Percentiles rank a stretch among this genome's conserved stretches.
These are phyloP conservation scores for Dryoscopus gambensis DNA, from an alignment of 2,113 vertebrate genomes.

Conservation along the genomic window DNA sequence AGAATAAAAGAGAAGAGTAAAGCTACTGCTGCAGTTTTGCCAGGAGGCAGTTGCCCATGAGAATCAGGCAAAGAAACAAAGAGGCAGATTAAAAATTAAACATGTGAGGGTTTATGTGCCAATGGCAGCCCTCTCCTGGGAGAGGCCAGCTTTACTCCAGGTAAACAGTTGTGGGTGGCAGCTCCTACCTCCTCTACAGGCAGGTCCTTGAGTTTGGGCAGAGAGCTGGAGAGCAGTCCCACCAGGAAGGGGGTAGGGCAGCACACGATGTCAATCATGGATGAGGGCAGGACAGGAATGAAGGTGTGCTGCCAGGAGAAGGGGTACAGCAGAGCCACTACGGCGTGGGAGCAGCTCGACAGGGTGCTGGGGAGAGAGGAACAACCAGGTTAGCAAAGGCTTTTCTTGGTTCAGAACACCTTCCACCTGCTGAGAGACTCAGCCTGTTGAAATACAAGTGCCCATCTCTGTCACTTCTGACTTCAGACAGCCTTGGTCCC, in stretches of 20 bases:
- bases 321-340: constrained; percentile 96
- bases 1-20: background rate
- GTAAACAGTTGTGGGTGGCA: background rate
- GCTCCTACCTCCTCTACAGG: constrained; percentile 93
- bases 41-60: background rate
- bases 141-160: background rate
- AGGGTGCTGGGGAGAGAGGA: constrained; percentile 80
- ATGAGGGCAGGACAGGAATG: constrained; percentile 94
- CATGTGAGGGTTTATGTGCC: background rate
- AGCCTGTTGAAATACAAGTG: background rate
- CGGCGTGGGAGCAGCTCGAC: constrained; percentile 95
- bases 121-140: background rate
- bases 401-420: background rate
- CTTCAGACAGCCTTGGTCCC: background rate
- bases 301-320: constrained; percentile 99
- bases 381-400: background rate
- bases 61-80: background rate
- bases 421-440: background rate
- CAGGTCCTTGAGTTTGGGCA: constrained; percentile 95
- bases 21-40: background rate
- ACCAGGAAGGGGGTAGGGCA: constrained; percentile 98
- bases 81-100: background rate
- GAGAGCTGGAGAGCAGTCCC: constrained; percentile 92
- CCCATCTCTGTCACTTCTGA: background rate
- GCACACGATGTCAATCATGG: constrained; percentile 98